Evolutionary conservation across 2,113 vertebrate species (phyloP).

Genomic region (Mixornis gularis): DNA sequence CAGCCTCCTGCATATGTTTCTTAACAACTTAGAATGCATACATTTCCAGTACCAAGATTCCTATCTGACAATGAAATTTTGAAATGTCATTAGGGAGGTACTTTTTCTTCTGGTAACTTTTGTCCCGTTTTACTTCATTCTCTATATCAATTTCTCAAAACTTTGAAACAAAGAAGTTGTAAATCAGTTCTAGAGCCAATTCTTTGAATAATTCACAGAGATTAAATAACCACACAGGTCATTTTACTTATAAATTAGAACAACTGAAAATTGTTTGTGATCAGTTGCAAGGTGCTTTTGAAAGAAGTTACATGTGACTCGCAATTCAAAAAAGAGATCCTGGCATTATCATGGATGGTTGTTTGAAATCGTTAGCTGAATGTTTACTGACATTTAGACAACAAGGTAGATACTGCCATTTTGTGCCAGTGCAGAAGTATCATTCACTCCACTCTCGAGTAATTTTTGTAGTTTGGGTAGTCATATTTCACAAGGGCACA

Average conservation of each 20-base stretch:
- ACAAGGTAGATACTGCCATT: not conserved
- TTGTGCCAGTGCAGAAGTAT: not conserved
- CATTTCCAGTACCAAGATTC: not conserved
- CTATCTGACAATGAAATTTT: not conserved
- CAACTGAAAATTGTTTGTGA: not conserved
- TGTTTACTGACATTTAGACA: not conserved
- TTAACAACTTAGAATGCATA: not conserved
- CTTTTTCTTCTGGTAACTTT: not conserved
- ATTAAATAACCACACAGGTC: not conserved
- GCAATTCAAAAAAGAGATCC: not conserved
- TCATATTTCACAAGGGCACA: not conserved
- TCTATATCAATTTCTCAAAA: not conserved
- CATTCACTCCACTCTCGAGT: not conserved
- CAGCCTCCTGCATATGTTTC: not conserved
- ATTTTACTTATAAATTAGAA: not conserved
- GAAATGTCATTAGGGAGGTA: not conserved
- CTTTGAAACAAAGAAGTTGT: not conserved
- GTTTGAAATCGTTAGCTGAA: not conserved
- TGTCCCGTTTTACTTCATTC: not conserved
- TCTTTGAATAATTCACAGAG: not conserved
- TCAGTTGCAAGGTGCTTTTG: not conserved
- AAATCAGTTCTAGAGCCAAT: not conserved
- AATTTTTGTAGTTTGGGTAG: not conserved
- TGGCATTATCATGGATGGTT: not conserved
- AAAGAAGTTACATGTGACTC: not conserved